Percentiles rank a stretch among this genome's conserved stretches.
Conservation (phyloP, 2,113 vertebrate genomes). For the Callopanchax toddi region DNA sequence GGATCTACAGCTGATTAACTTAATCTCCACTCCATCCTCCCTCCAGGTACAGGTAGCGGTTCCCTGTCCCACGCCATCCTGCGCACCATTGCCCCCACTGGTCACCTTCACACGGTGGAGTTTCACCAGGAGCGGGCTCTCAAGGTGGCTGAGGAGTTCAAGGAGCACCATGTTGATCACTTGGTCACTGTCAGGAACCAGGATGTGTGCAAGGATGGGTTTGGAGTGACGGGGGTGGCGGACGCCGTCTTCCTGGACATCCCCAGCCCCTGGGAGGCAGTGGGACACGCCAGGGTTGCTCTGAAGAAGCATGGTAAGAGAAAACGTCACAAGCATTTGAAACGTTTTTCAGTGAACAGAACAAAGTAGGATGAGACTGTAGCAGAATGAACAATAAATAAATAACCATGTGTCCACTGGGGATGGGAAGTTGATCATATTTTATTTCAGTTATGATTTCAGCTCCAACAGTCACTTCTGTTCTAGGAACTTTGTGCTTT, state of each 20-base stretch:
- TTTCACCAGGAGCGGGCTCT: constrained; percentile 94
- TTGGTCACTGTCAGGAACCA: constrained; percentile 94
- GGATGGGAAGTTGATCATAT: no score
- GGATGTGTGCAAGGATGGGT: constrained; percentile 94
- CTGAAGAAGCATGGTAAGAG: constrained; percentile 89
- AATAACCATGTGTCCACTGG: no score
- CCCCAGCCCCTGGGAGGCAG: constrained; percentile 95
- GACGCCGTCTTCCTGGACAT: constrained; percentile 97
- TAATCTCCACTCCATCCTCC: background rate
- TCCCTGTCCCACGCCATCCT: constrained; percentile 96
- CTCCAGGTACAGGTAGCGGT: constrained; percentile 91
- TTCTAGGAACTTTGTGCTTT: no score
- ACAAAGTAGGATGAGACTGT: no score
- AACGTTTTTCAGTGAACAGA: no score
- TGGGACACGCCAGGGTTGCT: constrained; percentile 88
- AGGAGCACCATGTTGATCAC: constrained; percentile 86
- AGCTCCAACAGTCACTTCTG: no score
- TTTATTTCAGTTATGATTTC: no score
- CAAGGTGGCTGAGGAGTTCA: constrained; percentile 90
- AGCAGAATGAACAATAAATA: no score
- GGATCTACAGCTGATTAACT: no score
- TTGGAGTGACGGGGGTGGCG: constrained; percentile 86
- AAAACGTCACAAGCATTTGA: no score
- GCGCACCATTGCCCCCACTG: constrained; percentile 90
- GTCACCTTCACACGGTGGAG: constrained; percentile 95